Evolutionary conservation across 2,888 invertebrate genomes (phyloP), one percentile per base, ranked within the genome.

Genomic region (Coelinius sp.): DNA sequence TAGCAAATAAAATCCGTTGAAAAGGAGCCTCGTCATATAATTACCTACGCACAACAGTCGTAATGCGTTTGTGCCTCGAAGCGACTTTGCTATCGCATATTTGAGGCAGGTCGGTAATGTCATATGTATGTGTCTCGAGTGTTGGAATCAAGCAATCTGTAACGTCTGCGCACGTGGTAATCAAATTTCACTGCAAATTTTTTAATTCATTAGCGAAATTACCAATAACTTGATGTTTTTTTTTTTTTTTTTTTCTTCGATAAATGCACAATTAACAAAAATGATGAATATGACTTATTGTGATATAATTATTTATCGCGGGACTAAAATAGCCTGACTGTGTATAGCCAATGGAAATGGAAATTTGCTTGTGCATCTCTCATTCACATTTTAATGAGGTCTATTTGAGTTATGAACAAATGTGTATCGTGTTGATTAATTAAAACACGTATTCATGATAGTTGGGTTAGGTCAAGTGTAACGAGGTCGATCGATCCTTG

Each of bases 91-190:
- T 41, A 65, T 56, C 66, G 27, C 44, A 73, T 75, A 78, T 78
- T 84, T 84, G 82, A 84, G 84, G 83, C 82, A 84, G 84, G 84
- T 84, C 84, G 84, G 84, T 78, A 81, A 81, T 78, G 80, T 78
- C 79, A 64, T 46, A n/a, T 52, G 10, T 22, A 14, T 25, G 27
- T 53, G 53, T 41, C 41, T n/a, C 10, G 41, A 4, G 10, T 41
- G 41, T 41, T 41, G 41, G 41, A 41, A 41, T n/a, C n/a, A 14
- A 49, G 46, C 6, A 6, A 49, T 49, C 8, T 49, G 46, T 20
- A 14, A 31, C 8, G 31, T 31, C 8, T 31, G 8, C n/a, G n/a
- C n/a, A n/a, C n/a, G n/a, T n/a, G n/a, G n/a, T n/a, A n/a, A n/a
- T n/a, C n/a, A 31, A 31, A 6, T 6, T 8, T 6, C 31, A 31